These are phyloP conservation scores for Linnaemya tessellans DNA, from an alignment of 2,888 invertebrate genomes.

Conservation along the genomic window DNA sequence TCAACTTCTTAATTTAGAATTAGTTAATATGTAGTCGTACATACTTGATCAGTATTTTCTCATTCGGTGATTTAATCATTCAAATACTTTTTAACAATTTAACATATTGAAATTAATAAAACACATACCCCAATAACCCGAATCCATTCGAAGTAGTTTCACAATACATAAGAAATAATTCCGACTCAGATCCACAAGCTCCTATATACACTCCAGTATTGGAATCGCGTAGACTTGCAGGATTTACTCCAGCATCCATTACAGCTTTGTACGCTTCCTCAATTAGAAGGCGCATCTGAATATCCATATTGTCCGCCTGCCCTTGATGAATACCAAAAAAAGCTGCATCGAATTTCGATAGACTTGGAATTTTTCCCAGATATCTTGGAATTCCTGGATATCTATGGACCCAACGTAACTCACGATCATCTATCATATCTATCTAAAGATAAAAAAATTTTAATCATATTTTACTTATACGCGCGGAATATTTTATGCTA, in stretches of 20 bases:
- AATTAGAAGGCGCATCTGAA: constrained; percentile 90
- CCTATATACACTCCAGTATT: constrained; percentile 90
- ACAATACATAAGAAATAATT: constrained; percentile 88
- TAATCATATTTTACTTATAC: neutral
- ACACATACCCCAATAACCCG: constrained; percentile 84
- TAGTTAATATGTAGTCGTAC: too few relatives aligned
- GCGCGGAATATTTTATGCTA: too few relatives aligned
- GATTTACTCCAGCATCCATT: constrained; percentile 89
- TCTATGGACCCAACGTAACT: constrained; percentile 89
- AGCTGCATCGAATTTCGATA: constrained; percentile 90
- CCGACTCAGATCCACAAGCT: constrained; percentile 88
- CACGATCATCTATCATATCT: constrained; percentile 92
- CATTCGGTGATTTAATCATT: too few relatives aligned
- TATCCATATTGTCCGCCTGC: constrained; percentile 90
- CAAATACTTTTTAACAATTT: too few relatives aligned
- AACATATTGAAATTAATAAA: too few relatives aligned
- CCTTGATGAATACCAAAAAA: constrained; percentile 90
- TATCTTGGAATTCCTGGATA: constrained; percentile 90
- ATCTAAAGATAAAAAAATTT: constrained; percentile 83
- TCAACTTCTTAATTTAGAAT: too few relatives aligned
- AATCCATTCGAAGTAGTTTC: constrained; percentile 85
- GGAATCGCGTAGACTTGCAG: constrained; percentile 86
- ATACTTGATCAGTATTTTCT: too few relatives aligned
- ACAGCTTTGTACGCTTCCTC: constrained; percentile 91
- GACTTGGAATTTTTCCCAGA: constrained; percentile 88